Conservation (phyloP, 2,113 vertebrate genomes). For the Periophthalmodon schlosseri region DNA sequence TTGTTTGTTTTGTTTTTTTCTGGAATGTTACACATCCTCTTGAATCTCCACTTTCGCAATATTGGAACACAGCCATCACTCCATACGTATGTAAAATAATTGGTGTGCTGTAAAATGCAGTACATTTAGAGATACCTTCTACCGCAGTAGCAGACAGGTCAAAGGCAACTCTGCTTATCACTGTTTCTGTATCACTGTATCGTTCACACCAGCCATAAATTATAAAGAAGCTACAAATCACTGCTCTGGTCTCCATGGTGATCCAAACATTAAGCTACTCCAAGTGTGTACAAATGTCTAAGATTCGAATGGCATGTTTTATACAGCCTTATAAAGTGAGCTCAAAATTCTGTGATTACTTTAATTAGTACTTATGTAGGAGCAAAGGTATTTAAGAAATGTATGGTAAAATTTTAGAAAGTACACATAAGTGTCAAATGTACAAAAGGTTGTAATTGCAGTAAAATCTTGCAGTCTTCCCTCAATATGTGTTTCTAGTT, state of each 20-base stretch:
- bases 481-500: not conserved
- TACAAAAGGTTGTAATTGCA: not conserved
- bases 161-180: slow-evolving; percentile 14
- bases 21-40: too few relatives aligned
- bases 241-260: slow-evolving; percentile 39
- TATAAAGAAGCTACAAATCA: slow-evolving; percentile 61
- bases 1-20: too few relatives aligned
- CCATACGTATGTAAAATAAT: not conserved
- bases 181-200: too few relatives aligned
- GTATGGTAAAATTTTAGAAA: not conserved
- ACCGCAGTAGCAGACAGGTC: slow-evolving; percentile 19
- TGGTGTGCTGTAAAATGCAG: not conserved
- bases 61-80: too few relatives aligned
- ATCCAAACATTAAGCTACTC: slow-evolving; percentile 57
- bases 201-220: slow-evolving; percentile 49
- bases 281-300: slow-evolving; percentile 50
- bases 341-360: not conserved
- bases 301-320: slow-evolving; percentile 39
- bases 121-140: not conserved
- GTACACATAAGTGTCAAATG: not conserved
- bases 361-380: not conserved
- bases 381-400: not conserved
- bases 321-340: slow-evolving; percentile 29
- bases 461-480: too few relatives aligned
- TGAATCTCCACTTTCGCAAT: too few relatives aligned